Percentiles rank a stretch among this genome's conserved stretches.
Evolutionary conservation across 1,140 invertebrate species (phyloP).

Genomic region (Cyrtorhinus lividipennis): DNA sequence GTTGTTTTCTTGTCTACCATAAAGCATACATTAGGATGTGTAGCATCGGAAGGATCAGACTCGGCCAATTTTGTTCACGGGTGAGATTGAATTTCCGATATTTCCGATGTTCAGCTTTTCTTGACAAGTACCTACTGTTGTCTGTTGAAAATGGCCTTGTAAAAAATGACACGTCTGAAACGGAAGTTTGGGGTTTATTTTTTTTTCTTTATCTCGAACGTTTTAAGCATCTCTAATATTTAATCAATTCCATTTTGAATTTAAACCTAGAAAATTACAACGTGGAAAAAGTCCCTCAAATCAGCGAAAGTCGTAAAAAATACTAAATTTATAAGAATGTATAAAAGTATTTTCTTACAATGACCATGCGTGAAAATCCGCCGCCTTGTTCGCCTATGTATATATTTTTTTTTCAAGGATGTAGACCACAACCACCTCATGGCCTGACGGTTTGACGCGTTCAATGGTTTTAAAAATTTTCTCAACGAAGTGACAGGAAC

Average conservation of each 20-base stretch:
- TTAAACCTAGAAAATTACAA: slow-evolving; percentile 1
- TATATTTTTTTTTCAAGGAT: neutral
- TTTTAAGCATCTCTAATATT: neutral
- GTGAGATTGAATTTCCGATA: neutral
- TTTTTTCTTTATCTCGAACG: no score
- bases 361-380: neutral
- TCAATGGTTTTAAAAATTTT: no score
- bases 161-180: no score
- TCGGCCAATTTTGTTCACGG: neutral
- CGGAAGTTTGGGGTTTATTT: no score
- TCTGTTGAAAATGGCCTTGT: no score
- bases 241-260: slow-evolving; percentile 1
- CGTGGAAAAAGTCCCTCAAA: neutral
- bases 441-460: no score
- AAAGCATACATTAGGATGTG: neutral
- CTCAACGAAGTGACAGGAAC: no score
- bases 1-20: neutral
- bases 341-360: neutral
- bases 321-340: neutral
- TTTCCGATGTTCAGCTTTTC: no score
- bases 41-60: slow-evolving; percentile 6
- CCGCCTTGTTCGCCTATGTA: neutral
- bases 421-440: no score
- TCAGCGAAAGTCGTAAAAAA: neutral
- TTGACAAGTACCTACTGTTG: no score